Conservation (phyloP, 2,888 invertebrate species). For the Pecten maximus region DNA sequence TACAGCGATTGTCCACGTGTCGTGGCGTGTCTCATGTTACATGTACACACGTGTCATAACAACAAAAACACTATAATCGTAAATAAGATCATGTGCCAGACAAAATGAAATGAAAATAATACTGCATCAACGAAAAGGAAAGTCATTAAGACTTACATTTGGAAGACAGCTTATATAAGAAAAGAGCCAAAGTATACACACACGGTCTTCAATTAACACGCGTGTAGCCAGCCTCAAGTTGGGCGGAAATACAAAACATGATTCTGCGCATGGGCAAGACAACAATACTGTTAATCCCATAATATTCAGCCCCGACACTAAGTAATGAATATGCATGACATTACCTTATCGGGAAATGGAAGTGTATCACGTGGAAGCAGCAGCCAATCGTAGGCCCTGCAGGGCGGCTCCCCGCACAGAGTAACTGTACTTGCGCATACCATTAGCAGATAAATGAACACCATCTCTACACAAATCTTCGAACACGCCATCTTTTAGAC, state of each 20-base stretch:
- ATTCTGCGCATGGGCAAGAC: not conserved
- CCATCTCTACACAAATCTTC: not conserved
- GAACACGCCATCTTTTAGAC: not conserved
- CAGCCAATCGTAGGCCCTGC: not conserved
- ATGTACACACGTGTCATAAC: too few species aligned
- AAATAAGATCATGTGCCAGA: too few species aligned
- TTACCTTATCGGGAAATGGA: not conserved
- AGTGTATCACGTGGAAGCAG: not conserved
- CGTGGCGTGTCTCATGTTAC: too few species aligned
- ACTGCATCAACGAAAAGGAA: too few species aligned
- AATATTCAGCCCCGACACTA: not conserved
- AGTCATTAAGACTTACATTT: not conserved
- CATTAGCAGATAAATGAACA: not conserved
- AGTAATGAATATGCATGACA: not conserved
- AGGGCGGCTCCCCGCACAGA: not conserved
- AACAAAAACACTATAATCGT: too few species aligned
- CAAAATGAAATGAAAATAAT: too few species aligned
- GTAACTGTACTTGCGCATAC: not conserved
- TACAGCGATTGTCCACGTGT: too few species aligned
- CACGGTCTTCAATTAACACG: not conserved
- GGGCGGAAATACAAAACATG: not conserved
- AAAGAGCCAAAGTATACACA: not conserved
- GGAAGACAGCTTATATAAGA: not conserved
- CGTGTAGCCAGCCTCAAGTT: too few species aligned
- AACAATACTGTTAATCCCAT: not conserved